Evolutionary conservation across 1,140 invertebrate genomes (phyloP), one percentile per base, ranked within the genome.

Genomic region (Drosophila subobscura): DNA sequence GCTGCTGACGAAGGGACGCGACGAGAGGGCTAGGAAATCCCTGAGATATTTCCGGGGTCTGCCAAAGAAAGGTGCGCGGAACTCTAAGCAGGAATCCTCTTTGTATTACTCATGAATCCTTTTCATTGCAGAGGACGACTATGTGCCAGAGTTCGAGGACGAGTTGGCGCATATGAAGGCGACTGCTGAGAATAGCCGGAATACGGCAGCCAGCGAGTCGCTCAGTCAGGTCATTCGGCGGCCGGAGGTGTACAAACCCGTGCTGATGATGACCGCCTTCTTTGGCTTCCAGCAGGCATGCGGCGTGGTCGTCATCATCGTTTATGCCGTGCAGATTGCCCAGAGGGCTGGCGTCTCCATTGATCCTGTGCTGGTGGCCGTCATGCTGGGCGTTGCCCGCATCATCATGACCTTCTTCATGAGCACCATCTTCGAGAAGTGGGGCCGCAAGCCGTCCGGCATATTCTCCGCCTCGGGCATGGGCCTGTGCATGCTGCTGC

Each of bases 201-300:
- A 55, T 33, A 76, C 77, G 10, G 79, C 86, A 0, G 77, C 80
- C 42, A 81, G 68, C 10, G 90, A 91, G 2, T 91, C 90, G 3
- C 54, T 91, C 0, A 51, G 64, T 29, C 86, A 86, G 59, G 75
- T 83, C 12, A 79, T 91, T 7, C 58, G 73, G 4, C 66, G 92
- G 6, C 92, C 92, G 0, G 92, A 92, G 25, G 93, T 94, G 3
- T 91, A 95, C 29, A 94, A 95, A 46, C 95, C 96, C 0, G 93
- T 96, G 3, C 29, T 93, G 0, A 93, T 97, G 12, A 93, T 96
- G 79, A 91, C 94, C 5, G 90, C 90, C 0, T 95, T 95, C 77
- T 96, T 97, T 91, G 94, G 95, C 67, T 95, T 97, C 77, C 96
- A 97, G 90, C 96, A 97, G 89, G 94, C 96, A 44, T 95, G 94